Evolutionary conservation across 2,797 vertebrate species (phyloP).

Genomic region (Triplophysa yarkandensis): DNA sequence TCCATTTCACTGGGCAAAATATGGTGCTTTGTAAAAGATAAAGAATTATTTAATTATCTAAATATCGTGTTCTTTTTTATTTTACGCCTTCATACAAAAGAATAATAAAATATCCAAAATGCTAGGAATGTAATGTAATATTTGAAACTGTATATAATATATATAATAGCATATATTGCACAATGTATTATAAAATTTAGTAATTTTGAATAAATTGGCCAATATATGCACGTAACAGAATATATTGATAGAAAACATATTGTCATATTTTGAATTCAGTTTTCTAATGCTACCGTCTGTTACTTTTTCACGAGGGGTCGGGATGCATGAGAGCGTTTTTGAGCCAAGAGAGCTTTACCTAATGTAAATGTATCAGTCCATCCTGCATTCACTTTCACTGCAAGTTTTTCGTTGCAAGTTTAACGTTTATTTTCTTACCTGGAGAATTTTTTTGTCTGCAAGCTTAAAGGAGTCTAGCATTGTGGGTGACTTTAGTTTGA

Average conservation of each 20-base stretch:
- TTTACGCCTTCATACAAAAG: slow-evolving; percentile 49
- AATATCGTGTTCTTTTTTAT: slow-evolving; percentile 54
- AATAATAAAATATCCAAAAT: slow-evolving; percentile 59
- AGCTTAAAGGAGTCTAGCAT: not conserved
- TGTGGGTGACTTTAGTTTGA: slow-evolving; percentile 23
- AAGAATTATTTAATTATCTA: slow-evolving; percentile 56
- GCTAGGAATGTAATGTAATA: slow-evolving; percentile 61
- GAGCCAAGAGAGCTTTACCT: slow-evolving; percentile 40
- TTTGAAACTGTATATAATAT: slow-evolving; percentile 64
- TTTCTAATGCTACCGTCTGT: slow-evolving; percentile 57
- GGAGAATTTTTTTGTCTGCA: not conserved
- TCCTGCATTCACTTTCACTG: slow-evolving; percentile 29
- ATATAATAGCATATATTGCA: slow-evolving; percentile 67
- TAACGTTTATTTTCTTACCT: slow-evolving; percentile 12
- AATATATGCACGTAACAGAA: slow-evolving; percentile 67
- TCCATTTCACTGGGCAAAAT: slow-evolving; percentile 55
- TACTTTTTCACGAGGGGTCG: slow-evolving; percentile 45
- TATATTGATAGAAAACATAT: slow-evolving; percentile 60
- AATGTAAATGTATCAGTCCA: slow-evolving; percentile 28
- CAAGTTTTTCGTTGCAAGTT: slow-evolving; percentile 21
- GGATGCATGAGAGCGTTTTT: slow-evolving; percentile 49
- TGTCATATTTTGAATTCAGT: slow-evolving; percentile 59
- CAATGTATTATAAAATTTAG: slow-evolving; percentile 67
- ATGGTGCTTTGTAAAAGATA: slow-evolving; percentile 61
- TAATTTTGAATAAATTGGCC: slow-evolving; percentile 70